Base-by-base conservation (phyloP, 1,140 invertebrate species). In the Homalodisca vitripennis region DNA sequence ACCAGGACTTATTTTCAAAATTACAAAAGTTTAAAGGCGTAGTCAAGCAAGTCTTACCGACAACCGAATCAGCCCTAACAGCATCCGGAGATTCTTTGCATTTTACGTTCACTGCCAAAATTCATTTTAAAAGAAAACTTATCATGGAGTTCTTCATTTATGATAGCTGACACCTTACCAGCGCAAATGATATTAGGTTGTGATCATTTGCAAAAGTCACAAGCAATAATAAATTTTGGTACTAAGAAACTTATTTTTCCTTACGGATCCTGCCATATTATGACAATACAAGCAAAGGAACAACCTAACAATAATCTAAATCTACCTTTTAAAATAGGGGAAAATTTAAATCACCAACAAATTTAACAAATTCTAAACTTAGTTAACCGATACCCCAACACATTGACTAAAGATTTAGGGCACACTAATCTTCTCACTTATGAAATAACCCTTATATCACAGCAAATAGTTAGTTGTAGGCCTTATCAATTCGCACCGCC, bases 401-500 rank as follows among this genome's bases (percentile, higher is more conserved):
- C 57, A 12, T 10, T 62, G 6, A 62, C 57, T 12, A 62, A 31
- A 20, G 29, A 30, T 13, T 31, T 62, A 31, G 57, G 29, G 6
- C 3, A 20, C 12, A 62, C 29, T 10, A 17, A 27, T 31, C 29
- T 62, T 10, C 6, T 62, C 2, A 30, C 20, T 12, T 62, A 62
- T 30, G 3, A 62, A 6, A 62, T 62, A 13, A 62, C 13, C 29
- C 6, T 62, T 29, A 62, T 10, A 27, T 30, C 22, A 13, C 3
- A 12, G 29, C 13, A 24, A 29, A 14, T 3, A 26, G 34, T 41
- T 62, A 24, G 29, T 10, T 62, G 22, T 27, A 3, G 57, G 27
- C 57, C 57, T 27, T 62, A 62, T 62, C 57, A 62, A 30, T 62
- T 3, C 29, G 3, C 57, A 62, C 57, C 57, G 22, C 22, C 27